Conservation (phyloP, 2,888 invertebrate species). For the Imbricaverruca yamaguchii region DNA sequence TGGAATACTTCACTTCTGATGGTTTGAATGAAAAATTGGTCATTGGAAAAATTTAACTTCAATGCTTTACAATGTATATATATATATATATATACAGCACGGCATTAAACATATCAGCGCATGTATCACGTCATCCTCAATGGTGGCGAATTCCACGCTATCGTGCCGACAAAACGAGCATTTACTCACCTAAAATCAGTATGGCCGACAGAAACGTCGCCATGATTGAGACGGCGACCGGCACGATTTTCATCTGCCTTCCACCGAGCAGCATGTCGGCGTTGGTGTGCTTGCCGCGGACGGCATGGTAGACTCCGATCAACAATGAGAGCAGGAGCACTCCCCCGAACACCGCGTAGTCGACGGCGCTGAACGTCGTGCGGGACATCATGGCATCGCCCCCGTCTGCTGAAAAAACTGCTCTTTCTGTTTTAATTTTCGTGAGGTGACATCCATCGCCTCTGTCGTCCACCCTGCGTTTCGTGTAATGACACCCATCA, state of each 20-base stretch:
- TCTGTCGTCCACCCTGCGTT: no score
- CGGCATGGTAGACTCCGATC: conserved; percentile 21
- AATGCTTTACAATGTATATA: no score
- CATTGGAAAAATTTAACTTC: no score
- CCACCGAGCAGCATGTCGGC: conserved; percentile 30
- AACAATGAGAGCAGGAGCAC: neutral
- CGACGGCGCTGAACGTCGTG: conserved; percentile 19
- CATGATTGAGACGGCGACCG: conserved; percentile 28
- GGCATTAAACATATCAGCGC: no score
- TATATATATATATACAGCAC: no score
- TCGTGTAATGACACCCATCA: no score
- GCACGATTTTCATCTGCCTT: conserved; percentile 27
- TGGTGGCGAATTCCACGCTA: no score
- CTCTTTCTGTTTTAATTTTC: no score
- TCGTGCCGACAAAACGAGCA: neutral
- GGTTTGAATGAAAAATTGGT: no score
- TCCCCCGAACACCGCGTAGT: conserved; percentile 23
- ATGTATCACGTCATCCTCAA: no score
- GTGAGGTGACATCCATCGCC: no score
- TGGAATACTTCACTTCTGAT: no score
- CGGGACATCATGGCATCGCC: neutral
- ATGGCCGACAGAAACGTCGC: neutral
- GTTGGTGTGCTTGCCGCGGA: conserved; percentile 22
- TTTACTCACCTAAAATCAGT: neutral
- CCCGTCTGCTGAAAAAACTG: neutral